Percentiles rank a stretch among this genome's conserved stretches.
Evolutionary conservation across 2,113 vertebrate genomes (phyloP).

Genomic region (Arothron firmamentum): DNA sequence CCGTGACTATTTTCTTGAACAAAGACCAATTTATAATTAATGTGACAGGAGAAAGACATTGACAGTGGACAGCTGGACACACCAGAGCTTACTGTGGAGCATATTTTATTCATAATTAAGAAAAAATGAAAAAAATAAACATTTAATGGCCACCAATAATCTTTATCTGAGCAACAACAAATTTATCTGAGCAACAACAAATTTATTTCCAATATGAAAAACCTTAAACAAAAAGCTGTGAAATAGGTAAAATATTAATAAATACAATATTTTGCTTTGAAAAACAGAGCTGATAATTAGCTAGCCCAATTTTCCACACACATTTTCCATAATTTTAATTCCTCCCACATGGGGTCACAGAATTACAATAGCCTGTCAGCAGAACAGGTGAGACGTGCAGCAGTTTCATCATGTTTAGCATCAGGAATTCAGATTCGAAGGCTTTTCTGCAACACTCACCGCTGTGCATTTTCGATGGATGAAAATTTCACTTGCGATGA

Average conservation of each 20-base stretch:
- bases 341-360: not conserved
- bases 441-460: slow-evolving; percentile 10
- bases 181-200: too few relatives aligned
- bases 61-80: not conserved
- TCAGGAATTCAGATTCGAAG: not conserved
- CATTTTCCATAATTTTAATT: too few relatives aligned
- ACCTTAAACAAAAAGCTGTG: too few relatives aligned
- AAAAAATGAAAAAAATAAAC: too few relatives aligned
- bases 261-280: too few relatives aligned
- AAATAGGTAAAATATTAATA: too few relatives aligned
- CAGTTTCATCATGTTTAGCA: slow-evolving; percentile 17
- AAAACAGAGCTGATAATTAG: too few relatives aligned
- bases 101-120: too few relatives aligned
- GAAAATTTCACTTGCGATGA: slow-evolving; percentile 45
- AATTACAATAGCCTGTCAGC: slow-evolving; percentile 4
- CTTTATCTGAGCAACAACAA: too few relatives aligned
- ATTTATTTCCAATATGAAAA: too few relatives aligned
- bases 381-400: slow-evolving; percentile 9
- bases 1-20: not conserved
- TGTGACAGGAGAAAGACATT: not conserved
- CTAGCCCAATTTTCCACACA: too few relatives aligned
- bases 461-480: slow-evolving; percentile 29
- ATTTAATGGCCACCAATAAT: too few relatives aligned
- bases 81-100: not conserved
- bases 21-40: not conserved